A percentile compares a stretch with the other conserved stretches of the same genome.
Conservation (phyloP, 2,113 vertebrate genomes). For the Macquaria ambigua region DNA sequence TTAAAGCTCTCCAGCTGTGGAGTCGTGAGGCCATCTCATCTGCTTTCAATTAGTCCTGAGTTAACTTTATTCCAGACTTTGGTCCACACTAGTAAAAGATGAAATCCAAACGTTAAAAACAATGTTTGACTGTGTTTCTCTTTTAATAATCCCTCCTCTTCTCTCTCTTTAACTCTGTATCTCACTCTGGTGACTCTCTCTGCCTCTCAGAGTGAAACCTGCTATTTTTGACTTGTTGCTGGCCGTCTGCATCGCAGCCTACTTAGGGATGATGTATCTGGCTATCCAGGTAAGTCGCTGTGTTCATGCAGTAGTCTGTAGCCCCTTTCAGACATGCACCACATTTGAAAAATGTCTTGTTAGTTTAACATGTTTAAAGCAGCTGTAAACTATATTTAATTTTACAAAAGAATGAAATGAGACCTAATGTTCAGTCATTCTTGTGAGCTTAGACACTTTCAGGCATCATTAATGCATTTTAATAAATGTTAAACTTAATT, state of each 20-base stretch:
- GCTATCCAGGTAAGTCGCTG: conserved; percentile 90
- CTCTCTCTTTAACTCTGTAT: background rate
- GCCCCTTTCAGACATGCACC: background rate
- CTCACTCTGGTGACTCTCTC: background rate
- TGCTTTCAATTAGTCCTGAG: background rate
- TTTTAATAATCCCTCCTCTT: background rate
- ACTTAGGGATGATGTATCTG: conserved; percentile 94
- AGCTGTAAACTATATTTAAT: background rate
- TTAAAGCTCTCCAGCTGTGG: background rate
- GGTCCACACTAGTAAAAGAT: background rate
- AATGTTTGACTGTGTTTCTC: background rate
- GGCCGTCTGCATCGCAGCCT: conserved; percentile 95
- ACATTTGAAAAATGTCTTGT: background rate
- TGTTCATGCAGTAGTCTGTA: background rate
- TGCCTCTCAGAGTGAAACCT: conserved; percentile 91
- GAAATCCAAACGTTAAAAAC: background rate
- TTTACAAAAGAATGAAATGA: background rate
- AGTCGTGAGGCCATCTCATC: background rate
- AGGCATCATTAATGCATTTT: background rate
- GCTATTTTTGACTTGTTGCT: conserved; percentile 98
- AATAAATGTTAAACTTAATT: background rate
- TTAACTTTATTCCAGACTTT: background rate
- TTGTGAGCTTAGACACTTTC: background rate
- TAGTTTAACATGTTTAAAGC: background rate
- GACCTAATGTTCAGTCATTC: background rate